Base-by-base conservation (phyloP, 1,140 invertebrate genomes). In the Hylaeus anthracinus region DNA sequence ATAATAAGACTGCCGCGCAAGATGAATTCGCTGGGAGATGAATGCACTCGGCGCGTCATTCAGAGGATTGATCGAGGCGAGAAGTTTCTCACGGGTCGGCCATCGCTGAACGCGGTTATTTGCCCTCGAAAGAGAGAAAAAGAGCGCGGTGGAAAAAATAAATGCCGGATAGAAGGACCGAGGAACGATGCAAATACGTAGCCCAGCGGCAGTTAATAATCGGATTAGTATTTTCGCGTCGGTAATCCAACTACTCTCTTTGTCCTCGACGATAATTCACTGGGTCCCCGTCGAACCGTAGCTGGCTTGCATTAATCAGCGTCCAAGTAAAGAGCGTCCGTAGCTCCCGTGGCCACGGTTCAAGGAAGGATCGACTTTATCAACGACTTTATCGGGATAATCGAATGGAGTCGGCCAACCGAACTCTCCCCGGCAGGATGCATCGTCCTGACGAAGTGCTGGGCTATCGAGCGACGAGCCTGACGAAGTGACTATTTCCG, bases 351-450 rank as follows among this genome's bases (percentile, higher is more conserved):
- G 55, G 60, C 39, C 43, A 37, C 56, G 71, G 61, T 67, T 80
- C 69, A 72, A 69, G 60, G 45, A 61, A 71, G 55, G 64, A 81
- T 67, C 72, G 73, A 83, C 76, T 86, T 86, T 86, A 86, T 86
- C 85, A 86, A 82, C 69, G 84, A 86, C 81, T 86, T 86, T 86
- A 87, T 86, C 85, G 64, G 83, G 86, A 87, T 87, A 87, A 87
- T 87, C 85, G 85, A 87, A 87, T 77, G 72, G 72, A 84, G 83
- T 75, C 73, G 77, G 15, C 61, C 26, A 72, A 76, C 72, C 72
- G 61, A 64, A 53, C 79, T 70, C 79, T 70, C 67, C 58, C 61
- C 41, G 51, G 72, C 39, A 63, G 71, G 41, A 70, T 71, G 72
- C 74, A 73, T 78, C 79, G 56, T 53, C 66, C 74, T 78, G 83